phyloP scores from a whole-genome alignment of 2,888 invertebrate genomes.

The Melanotus villosus region DNA sequence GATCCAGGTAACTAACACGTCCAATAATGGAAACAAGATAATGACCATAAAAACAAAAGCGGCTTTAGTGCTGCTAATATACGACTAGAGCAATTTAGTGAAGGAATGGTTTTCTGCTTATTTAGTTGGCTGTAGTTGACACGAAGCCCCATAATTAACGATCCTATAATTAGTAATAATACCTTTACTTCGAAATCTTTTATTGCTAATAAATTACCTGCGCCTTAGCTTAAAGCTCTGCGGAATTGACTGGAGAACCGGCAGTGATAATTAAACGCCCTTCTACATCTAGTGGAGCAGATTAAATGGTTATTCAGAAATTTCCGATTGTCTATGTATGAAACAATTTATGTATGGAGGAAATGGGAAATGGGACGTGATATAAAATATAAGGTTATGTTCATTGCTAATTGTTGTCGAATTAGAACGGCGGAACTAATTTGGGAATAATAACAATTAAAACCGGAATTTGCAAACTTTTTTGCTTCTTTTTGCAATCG shows the following conservation, averaged over 20 bases:
- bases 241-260: constrained; percentile 30
- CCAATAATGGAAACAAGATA: constrained; percentile 64
- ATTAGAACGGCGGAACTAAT: too few species aligned
- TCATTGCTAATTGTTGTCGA: too few species aligned
- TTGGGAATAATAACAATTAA: too few species aligned
- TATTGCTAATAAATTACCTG: constrained; percentile 48
- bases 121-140: constrained; percentile 54
- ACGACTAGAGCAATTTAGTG: constrained; percentile 59
- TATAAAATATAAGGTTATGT: too few species aligned
- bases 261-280: constrained; percentile 31
- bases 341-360: constrained; percentile 1
- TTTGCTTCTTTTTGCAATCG: too few species aligned
- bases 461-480: too few species aligned
- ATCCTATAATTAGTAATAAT: constrained; percentile 53
- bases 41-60: constrained; percentile 63
- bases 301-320: constrained; percentile 24
- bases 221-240: constrained; percentile 15
- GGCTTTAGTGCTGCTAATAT: constrained; percentile 61
- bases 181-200: constrained; percentile 49
- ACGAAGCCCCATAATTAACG: constrained; percentile 51
- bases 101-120: constrained; percentile 61
- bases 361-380: not conserved
- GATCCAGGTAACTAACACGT: constrained; percentile 61
- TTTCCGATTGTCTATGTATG: constrained; percentile 1
- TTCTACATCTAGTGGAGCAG: constrained; percentile 3